Conservation (phyloP, 2,888 invertebrate genomes). For the Platycnemis pennipes region DNA sequence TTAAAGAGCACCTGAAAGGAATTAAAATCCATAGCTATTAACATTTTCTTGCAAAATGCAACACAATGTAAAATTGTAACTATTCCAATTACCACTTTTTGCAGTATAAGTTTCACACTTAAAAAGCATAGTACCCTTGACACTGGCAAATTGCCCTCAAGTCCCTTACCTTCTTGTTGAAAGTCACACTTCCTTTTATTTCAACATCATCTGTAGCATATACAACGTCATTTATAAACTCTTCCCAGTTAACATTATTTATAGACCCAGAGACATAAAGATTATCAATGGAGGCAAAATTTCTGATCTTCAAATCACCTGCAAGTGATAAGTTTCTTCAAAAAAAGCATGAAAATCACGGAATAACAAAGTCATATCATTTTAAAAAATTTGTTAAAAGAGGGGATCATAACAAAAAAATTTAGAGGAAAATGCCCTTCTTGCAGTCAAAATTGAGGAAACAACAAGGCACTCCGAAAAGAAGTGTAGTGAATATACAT, state of each 20-base stretch:
- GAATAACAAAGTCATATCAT: neutral
- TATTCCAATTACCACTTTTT: neutral
- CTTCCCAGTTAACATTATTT: neutral
- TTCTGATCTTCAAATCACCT: conserved; percentile 24
- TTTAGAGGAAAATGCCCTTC: no score
- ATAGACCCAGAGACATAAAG: neutral
- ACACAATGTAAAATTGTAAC: neutral
- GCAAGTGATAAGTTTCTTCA: neutral
- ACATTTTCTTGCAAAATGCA: neutral
- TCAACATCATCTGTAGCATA: neutral
- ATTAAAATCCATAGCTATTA: neutral
- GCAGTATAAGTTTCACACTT: neutral
- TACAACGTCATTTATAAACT: neutral
- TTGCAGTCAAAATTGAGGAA: no score
- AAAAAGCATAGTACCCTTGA: no score
- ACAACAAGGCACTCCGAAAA: no score
- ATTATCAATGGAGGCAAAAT: conserved; percentile 1
- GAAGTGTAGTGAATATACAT: no score
- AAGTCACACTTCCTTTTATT: neutral
- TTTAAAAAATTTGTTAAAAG: no score
- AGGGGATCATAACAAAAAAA: no score
- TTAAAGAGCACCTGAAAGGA: conserved; percentile 24
- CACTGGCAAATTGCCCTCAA: no score
- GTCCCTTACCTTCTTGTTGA: conserved; percentile 46
- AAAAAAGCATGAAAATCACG: neutral